Base-by-base conservation (phyloP, 2,888 invertebrate genomes). In the Xestia c-nigrum region DNA sequence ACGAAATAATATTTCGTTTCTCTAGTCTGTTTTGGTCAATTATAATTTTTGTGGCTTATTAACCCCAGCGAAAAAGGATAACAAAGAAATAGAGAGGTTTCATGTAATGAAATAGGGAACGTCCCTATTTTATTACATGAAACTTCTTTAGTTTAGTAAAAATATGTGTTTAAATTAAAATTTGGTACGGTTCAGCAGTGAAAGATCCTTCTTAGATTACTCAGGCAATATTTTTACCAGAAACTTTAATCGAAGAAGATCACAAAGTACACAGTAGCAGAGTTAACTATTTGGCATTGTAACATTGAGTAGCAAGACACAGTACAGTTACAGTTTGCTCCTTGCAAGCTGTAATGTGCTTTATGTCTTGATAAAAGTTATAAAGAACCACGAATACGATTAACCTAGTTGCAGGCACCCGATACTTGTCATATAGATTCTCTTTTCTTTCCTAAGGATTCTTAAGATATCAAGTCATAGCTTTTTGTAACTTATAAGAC, bases 221-320 rank as follows among this genome's bases (percentile, higher is more conserved):
- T 14, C 61, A 50, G 63, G 67, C 79, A 78, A 86, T 83, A 76
- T 80, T 19, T 59, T 59, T 89, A 89, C 85, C 90, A 90, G 86
- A 90, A 89, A 31, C 16, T 6, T 31, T 6, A 59, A 31, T 9
- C 31, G 59, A 4, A 90, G 90, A 78, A 80, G 85, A 78, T 88
- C 43, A n/a, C n/a, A n/a, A n/a, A n/a, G n/a, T n/a, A 21, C 46
- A 71, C 21, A 52, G 24, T 12, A 72, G 59, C 12, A 14, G 46
- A 7, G 10, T 5, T 64, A 64, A 46, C 19, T 63, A 46, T 64
- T 61, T 52, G 38, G 52, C 43, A 63, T 38, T 4, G 31, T 38
- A 14, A 31, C 12, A 43, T 74, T 1, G 5, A 67, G 52, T 74
- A 38, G n/a, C 19, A 70, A 70, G 46, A 69, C 40, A 19, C 0